phyloP scores from a whole-genome alignment of 1,140 invertebrate species.

The Oryctes rhinoceros region DNA sequence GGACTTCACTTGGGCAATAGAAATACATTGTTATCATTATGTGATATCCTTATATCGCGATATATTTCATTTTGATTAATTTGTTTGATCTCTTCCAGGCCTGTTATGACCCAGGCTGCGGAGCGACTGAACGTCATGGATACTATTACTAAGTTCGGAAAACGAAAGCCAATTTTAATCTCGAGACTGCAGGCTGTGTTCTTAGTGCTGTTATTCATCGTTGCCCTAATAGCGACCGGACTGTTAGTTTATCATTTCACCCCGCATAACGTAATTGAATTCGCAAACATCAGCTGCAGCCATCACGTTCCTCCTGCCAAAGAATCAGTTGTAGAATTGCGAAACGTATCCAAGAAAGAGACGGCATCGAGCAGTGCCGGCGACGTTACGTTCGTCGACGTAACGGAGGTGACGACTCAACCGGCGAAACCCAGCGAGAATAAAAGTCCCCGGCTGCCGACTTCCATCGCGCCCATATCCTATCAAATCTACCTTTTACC shows the following conservation, averaged over 20 bases:
- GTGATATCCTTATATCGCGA: no score
- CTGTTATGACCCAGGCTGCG: conserved; percentile 48
- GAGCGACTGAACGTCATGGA: conserved; percentile 50
- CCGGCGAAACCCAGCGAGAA: background rate
- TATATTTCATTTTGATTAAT: no score
- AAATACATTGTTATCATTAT: no score
- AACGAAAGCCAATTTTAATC: conserved; percentile 48
- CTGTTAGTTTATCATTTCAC: conserved; percentile 50
- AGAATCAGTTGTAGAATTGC: background rate
- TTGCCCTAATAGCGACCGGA: conserved; percentile 49
- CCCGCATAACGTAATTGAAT: background rate
- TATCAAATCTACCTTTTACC: conserved; percentile 77
- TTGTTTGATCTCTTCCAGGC: background rate
- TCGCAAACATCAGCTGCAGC: background rate
- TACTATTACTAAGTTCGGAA: conserved; percentile 47
- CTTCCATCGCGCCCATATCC: conserved; percentile 69
- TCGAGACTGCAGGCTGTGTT: conserved; percentile 50
- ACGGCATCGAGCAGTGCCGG: background rate
- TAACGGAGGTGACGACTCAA: background rate
- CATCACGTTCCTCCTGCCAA: background rate
- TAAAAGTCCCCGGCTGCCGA: conserved; percentile 74
- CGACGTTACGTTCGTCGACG: background rate
- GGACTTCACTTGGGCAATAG: no score
- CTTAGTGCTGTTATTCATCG: conserved; percentile 47
- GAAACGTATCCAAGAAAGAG: background rate